These are phyloP conservation scores for Hyalella azteca DNA, from an alignment of 2,888 invertebrate genomes.

Conservation along the genomic window DNA sequence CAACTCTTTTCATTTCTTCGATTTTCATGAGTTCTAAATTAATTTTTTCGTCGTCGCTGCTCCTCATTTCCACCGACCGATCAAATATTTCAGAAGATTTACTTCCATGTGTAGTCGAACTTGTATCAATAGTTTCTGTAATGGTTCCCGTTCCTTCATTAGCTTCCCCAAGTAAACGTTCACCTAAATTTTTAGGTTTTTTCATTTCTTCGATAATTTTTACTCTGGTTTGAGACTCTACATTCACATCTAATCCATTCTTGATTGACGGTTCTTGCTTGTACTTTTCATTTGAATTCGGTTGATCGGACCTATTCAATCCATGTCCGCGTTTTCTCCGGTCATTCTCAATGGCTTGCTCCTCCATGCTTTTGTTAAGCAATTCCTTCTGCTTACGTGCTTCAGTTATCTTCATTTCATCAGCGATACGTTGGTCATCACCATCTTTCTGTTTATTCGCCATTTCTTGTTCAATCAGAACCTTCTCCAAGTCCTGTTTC, in stretches of 20 bases:
- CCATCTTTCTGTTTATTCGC: neutral
- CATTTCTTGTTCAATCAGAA: neutral
- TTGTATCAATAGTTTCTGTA: too few species aligned
- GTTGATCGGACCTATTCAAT: too few species aligned
- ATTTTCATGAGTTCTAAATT: neutral
- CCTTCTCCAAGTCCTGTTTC: slow-evolving; percentile 1
- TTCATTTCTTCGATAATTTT: too few species aligned
- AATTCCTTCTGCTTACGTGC: neutral
- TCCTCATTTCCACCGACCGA: neutral
- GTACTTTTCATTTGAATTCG: too few species aligned
- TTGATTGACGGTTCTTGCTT: too few species aligned
- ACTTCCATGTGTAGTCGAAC: too few species aligned
- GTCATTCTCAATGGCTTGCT: slow-evolving; percentile 12
- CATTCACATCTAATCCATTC: too few species aligned
- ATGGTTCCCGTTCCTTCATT: too few species aligned
- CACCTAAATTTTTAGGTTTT: too few species aligned
- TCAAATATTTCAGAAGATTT: neutral
- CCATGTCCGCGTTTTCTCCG: too few species aligned
- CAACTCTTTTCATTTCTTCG: slow-evolving; percentile 23
- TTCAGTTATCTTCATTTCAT: neutral
- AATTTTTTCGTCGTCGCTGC: neutral
- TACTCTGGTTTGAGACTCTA: too few species aligned
- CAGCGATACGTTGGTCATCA: neutral
- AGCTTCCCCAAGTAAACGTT: too few species aligned
- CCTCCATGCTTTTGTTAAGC: slow-evolving; percentile 1